phyloP scores from a whole-genome alignment of 2,888 invertebrate genomes.

The Eucriotettix oculatus region DNA sequence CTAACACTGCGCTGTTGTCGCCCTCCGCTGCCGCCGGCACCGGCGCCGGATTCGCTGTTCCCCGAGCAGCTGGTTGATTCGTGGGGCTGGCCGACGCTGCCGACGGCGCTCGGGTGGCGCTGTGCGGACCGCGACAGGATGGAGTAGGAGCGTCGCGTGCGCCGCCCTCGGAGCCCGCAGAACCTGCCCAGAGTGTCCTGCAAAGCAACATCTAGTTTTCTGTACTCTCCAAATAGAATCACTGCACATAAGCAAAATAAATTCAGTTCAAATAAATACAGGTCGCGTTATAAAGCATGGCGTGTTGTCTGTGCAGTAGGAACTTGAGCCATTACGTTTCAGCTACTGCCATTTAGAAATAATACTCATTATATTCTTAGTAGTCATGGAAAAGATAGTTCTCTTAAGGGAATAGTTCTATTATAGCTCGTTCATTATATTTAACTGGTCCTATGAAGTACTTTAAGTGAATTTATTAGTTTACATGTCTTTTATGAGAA shows the following conservation, averaged over 20 bases:
- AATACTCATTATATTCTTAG: no score
- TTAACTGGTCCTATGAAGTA: no score
- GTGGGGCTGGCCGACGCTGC: neutral
- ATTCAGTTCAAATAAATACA: neutral
- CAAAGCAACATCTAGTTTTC: conserved; percentile 19
- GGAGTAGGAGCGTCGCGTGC: conserved; percentile 38
- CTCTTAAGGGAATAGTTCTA: no score
- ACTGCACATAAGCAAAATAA: neutral
- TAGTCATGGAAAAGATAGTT: no score
- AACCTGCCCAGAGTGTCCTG: conserved; percentile 39
- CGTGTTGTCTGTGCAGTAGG: no score
- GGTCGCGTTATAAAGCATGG: no score
- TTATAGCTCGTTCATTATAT: no score
- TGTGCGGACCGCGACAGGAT: conserved; percentile 36
- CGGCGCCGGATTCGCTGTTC: neutral
- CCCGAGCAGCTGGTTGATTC: conserved; percentile 5
- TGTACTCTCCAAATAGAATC: neutral
- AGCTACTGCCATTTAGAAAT: no score
- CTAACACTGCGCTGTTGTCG: neutral
- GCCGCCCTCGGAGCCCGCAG: conserved; percentile 21
- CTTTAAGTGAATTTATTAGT: no score
- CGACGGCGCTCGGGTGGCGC: conserved; percentile 2
- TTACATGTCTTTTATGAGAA: no score
- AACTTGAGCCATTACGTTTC: no score
- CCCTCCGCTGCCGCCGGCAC: neutral